phyloP scores from a whole-genome alignment of 2,888 invertebrate species.

The Acanthosepion lycidas region DNA sequence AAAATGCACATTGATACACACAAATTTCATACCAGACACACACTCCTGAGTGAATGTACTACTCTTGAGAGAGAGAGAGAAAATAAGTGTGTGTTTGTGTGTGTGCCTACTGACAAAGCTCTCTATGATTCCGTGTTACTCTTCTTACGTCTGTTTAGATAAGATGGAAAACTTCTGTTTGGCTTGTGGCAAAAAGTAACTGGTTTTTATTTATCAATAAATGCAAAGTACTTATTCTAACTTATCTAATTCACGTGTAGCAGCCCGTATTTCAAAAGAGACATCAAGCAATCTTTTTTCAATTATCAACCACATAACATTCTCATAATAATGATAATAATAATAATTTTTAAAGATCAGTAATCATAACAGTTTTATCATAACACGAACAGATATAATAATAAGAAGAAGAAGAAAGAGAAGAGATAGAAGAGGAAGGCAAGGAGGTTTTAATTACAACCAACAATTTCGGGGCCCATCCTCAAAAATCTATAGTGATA shows the following conservation, averaged over 20 bases:
- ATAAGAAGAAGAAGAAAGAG: no score
- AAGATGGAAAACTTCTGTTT: not conserved
- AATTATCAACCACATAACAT: not conserved
- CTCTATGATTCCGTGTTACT: not conserved
- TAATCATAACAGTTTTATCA: not conserved
- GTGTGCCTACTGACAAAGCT: not conserved
- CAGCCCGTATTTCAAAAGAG: not conserved
- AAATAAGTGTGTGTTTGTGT: not conserved
- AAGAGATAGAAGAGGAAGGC: no score
- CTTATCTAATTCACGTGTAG: not conserved
- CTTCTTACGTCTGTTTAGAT: no score
- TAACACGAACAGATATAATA: not conserved
- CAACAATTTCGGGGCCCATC: no score
- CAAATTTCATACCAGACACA: not conserved
- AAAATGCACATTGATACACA: no score
- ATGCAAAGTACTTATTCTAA: not conserved
- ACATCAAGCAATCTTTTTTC: not conserved
- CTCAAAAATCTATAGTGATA: no score
- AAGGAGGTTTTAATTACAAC: no score
- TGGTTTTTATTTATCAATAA: constrained; percentile 18
- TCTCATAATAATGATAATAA: no score
- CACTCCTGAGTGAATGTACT: not conserved
- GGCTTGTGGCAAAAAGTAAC: not conserved
- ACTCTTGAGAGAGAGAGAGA: not conserved
- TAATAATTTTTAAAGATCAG: not conserved